These are phyloP conservation scores for Porphyrio hochstetteri DNA, from an alignment of 2,113 vertebrate genomes.

Conservation along the genomic window DNA sequence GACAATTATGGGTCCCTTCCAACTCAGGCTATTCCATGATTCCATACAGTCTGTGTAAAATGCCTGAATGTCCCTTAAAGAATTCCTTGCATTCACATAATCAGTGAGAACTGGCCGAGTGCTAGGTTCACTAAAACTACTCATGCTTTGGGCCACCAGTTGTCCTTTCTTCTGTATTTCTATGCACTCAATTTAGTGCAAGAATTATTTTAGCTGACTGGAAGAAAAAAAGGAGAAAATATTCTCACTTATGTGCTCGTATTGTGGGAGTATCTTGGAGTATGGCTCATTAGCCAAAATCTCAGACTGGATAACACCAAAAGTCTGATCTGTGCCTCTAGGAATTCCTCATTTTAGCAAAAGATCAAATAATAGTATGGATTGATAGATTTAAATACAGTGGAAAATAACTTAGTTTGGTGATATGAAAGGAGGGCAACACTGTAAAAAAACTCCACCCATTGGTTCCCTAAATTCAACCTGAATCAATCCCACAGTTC, in stretches of 20 bases:
- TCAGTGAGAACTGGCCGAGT: not conserved
- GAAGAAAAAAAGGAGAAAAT: not conserved
- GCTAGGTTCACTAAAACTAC: not conserved
- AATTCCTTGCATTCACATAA: not conserved
- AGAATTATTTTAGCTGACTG: not conserved
- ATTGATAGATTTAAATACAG: not conserved
- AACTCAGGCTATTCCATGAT: no score
- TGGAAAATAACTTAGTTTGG: not conserved
- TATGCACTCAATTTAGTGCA: accelerated
- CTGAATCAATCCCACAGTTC: not conserved
- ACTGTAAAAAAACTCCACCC: not conserved
- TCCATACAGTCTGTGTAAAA: not conserved
- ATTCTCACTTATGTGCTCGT: not conserved
- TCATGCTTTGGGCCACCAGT: not conserved
- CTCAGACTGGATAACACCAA: not conserved
- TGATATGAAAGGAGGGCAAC: not conserved
- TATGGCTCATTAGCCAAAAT: not conserved
- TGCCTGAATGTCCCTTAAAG: not conserved
- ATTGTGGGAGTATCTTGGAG: not conserved
- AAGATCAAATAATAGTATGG: not conserved
- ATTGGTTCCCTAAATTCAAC: not conserved
- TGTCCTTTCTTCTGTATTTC: not conserved
- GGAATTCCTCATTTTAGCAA: not conserved
- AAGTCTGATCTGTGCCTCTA: not conserved
- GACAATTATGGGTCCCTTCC: no score